Percentiles rank a stretch among this genome's conserved stretches.
These are phyloP conservation scores for Ifrita kowaldi DNA, from an alignment of 2,113 vertebrate species.

Conservation along the genomic window DNA sequence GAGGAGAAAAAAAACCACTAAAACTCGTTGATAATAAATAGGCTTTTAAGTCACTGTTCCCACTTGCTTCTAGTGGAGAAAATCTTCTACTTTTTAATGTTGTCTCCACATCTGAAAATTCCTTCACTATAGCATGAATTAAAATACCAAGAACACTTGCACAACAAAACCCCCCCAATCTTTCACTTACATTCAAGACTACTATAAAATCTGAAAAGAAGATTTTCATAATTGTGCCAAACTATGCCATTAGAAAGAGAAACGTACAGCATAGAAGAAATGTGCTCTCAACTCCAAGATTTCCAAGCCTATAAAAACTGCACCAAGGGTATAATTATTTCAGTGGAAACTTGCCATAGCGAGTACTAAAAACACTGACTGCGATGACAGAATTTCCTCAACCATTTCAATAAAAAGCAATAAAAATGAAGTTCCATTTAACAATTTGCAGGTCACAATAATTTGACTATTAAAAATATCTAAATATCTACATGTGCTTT, in stretches of 20 bases:
- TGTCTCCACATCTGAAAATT: neutral
- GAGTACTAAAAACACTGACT: neutral
- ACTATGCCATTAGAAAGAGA: neutral
- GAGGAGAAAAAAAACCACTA: fast-evolving
- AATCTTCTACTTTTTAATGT: neutral
- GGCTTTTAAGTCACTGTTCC: neutral
- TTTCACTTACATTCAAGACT: neutral
- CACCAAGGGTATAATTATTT: neutral
- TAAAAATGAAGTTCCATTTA: neutral
- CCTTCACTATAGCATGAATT: neutral
- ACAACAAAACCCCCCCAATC: neutral
- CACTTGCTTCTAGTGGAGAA: neutral
- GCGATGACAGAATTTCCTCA: neutral
- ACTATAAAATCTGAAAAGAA: neutral
- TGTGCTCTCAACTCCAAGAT: neutral
- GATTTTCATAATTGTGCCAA: neutral
- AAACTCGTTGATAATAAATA: neutral
- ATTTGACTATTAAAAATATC: neutral
- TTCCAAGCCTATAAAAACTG: constrained; percentile 1
- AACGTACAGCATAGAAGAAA: neutral
- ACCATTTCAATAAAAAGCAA: neutral
- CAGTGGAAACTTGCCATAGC: neutral
- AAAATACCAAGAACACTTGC: neutral
- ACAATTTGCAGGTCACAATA: neutral
- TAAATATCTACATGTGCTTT: neutral